Evolutionary conservation across 2,797 vertebrate genomes (phyloP).

Genomic region (Clarias platycephalus): DNA sequence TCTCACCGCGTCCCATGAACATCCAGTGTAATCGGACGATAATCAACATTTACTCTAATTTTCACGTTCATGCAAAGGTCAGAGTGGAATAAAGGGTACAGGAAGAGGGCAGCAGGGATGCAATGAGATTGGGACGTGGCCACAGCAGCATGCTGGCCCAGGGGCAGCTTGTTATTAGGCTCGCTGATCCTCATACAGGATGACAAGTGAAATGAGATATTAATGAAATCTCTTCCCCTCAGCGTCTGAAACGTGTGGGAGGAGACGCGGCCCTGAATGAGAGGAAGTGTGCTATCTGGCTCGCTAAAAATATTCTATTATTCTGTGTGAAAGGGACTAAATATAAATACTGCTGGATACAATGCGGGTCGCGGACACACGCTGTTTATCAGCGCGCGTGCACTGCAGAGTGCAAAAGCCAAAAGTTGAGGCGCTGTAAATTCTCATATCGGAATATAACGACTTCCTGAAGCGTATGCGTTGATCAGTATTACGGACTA

Average conservation of each 20-base stretch:
- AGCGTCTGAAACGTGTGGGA: constrained; percentile 26
- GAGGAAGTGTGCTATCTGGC: constrained; percentile 30
- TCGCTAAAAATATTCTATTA: constrained; percentile 40
- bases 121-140: constrained; percentile 42
- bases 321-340: constrained; percentile 15
- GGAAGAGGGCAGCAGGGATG: constrained; percentile 35
- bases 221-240: constrained; percentile 50
- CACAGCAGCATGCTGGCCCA: constrained; percentile 44
- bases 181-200: constrained; percentile 55
- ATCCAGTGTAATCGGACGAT: not conserved
- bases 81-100: constrained; percentile 33
- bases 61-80: constrained; percentile 21
- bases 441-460: not conserved
- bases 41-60: not conserved
- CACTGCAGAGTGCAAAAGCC: not conserved
- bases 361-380: not conserved
- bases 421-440: not conserved
- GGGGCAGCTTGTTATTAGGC: constrained; percentile 53
- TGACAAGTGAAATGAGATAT: constrained; percentile 56
- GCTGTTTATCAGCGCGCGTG: not conserved
- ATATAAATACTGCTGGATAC: constrained; percentile 12
- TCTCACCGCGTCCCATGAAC: not conserved
- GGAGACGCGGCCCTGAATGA: constrained; percentile 28
- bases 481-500: not conserved
- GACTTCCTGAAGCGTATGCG: not conserved